Conservation (phyloP, 1,140 invertebrate genomes). For the Bilobella aurantiaca region DNA sequence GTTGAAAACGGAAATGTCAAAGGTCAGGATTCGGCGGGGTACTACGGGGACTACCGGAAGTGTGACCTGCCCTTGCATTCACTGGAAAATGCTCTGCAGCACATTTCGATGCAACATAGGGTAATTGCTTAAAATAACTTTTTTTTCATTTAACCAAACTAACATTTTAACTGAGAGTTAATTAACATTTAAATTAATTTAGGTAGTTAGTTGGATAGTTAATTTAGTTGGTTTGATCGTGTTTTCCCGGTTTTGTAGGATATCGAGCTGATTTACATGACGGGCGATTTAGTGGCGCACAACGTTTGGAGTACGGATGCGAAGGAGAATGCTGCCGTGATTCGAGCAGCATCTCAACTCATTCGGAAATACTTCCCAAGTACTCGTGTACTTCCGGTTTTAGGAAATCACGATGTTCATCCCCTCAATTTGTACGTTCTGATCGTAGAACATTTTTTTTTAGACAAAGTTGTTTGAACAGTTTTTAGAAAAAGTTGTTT, state of each 20-base stretch:
- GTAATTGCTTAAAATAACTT: too few species aligned
- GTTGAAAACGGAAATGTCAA: constrained; percentile 35
- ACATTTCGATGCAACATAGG: too few species aligned
- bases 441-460: too few species aligned
- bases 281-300: constrained; percentile 55
- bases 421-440: constrained; percentile 47
- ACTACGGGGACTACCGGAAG: constrained; percentile 42
- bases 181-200: too few species aligned
- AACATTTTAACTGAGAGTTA: too few species aligned
- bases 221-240: neutral
- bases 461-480: too few species aligned
- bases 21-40: constrained; percentile 36
- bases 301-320: constrained; percentile 54
- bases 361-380: constrained; percentile 48
- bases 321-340: constrained; percentile 42
- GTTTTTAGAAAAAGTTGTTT: too few species aligned
- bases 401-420: constrained; percentile 55
- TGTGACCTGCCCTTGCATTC: constrained; percentile 44
- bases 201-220: neutral
- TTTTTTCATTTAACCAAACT: constrained; percentile 3
- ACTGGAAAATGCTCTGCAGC: constrained; percentile 42
- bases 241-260: constrained; percentile 38
- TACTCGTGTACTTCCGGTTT: constrained; percentile 47
- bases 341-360: constrained; percentile 42
- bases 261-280: constrained; percentile 52